phyloP scores from a whole-genome alignment of 2,797 vertebrate genomes.

The Brachymystax lenok region DNA sequence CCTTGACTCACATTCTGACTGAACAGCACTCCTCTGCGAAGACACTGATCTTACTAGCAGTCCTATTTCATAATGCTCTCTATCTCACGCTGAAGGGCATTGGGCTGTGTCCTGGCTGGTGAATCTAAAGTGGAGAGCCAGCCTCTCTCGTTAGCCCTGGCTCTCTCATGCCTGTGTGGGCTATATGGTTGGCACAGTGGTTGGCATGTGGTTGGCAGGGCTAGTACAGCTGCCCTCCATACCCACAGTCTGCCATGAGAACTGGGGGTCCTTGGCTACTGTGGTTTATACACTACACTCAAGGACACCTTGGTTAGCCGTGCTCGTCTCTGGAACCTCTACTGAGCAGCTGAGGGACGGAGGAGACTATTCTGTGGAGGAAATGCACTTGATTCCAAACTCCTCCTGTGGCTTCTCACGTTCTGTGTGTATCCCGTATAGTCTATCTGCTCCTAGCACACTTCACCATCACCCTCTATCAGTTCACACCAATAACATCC shows the following conservation, averaged over 20 bases:
- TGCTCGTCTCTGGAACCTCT: constrained; percentile 35
- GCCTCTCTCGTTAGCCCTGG: constrained; percentile 57
- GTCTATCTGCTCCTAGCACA: neutral
- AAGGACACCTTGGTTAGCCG: neutral
- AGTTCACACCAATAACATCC: constrained; percentile 11
- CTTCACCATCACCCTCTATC: constrained; percentile 27
- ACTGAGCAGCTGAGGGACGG: neutral
- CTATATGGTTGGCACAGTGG: neutral
- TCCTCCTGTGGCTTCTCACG: too few species aligned
- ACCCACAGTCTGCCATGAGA: constrained; percentile 32
- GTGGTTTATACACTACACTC: constrained; percentile 23
- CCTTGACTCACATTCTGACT: neutral
- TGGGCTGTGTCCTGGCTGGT: neutral
- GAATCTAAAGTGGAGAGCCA: constrained; percentile 47
- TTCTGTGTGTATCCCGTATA: too few species aligned
- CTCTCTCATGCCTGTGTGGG: constrained; percentile 40
- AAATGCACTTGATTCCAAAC: too few species aligned
- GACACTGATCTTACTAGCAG: neutral
- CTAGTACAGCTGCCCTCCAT: constrained; percentile 70
- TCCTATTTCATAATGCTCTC: neutral
- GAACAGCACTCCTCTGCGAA: neutral
- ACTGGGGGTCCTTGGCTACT: constrained; percentile 30
- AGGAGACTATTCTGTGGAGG: constrained; percentile 54
- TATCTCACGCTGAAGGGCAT: neutral
- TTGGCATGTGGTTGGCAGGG: constrained; percentile 57